Conservation (phyloP, 2,797 vertebrate species). For the Odontamblyopus lacepedii region DNA sequence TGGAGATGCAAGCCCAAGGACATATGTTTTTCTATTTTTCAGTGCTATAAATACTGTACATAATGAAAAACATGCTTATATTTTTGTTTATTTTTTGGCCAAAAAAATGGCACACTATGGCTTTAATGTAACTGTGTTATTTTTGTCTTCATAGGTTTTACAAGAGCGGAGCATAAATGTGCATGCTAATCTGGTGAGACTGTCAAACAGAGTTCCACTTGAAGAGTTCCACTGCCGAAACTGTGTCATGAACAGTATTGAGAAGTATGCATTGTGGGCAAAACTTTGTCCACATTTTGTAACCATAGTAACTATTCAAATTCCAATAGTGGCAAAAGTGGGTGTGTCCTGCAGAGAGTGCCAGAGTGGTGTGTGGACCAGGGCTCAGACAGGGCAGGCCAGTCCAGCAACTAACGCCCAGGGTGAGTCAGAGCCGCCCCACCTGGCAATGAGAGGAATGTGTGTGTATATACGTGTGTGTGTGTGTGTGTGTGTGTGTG, state of each 20-base stretch:
- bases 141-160: too few species aligned
- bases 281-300: neutral
- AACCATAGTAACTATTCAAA: neutral
- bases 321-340: neutral
- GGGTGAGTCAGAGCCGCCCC: conserved; percentile 28
- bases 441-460: conserved; percentile 62
- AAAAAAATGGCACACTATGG: too few species aligned
- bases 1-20: too few species aligned
- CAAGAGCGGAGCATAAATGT: too few species aligned
- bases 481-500: neutral
- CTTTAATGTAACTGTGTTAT: too few species aligned
- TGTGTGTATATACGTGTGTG: neutral
- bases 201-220: too few species aligned
- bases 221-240: too few species aligned
- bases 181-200: too few species aligned
- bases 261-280: neutral
- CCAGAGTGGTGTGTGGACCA: neutral
- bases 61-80: too few species aligned
- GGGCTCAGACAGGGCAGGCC: conserved; percentile 8
- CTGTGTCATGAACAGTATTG: neutral
- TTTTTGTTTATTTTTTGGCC: too few species aligned
- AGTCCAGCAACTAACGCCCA: conserved; percentile 43
- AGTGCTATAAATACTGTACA: too few species aligned
- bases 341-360: neutral
- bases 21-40: too few species aligned